Evolutionary conservation across 2,888 invertebrate genomes (phyloP), one percentile per base, ranked within the genome.

Genomic region (Mactromeris polynyma): DNA sequence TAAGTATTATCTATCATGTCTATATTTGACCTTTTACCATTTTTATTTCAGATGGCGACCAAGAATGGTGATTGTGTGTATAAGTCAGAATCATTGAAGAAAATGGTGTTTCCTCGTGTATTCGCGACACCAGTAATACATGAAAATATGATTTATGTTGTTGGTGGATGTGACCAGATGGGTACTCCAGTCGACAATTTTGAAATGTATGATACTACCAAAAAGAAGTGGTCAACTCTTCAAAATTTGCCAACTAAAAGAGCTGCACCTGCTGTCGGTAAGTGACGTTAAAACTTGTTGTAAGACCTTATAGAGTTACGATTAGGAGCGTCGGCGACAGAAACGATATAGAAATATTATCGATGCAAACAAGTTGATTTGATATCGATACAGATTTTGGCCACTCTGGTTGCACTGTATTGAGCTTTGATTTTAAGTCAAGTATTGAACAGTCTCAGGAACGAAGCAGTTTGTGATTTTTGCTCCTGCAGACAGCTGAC

Each of bases 101-200:
- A 94, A 82, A 96, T 96, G 96, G 95, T 95, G 40, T 95, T 95
- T 73, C 96, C 96, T 79, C 90, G 96, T 19, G 96, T 96, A 26
- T 96, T 96, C 87, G 93, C 96, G 4, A 94, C 95, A 26, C 94
- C 96, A 9, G 92, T 95, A 9, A 87, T 95, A 9, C 89, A 94
- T 83, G 93, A 94, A 0, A 95, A 94, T 31, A 93, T 93, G 21
- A 85, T 96, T 7, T 96, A 96, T 82, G 94, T 96, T 1, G 89
- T 96, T 14, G 96, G 96, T 9, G 96, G 96, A 38, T 96, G 96
- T 93, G 96, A 96, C 85, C 94, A 95, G 77, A 91, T 91, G 81
- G 96, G 96, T 14, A 91, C 92, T 19, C 96, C 96, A 11, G 91
- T 96, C 6, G 95, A 96, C 86, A 94, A 92, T 31, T 94, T 96